Evolutionary conservation across 2,888 invertebrate species (phyloP), one percentile per base, ranked within the genome.

Genomic region (Caenorhabditis afra): DNA sequence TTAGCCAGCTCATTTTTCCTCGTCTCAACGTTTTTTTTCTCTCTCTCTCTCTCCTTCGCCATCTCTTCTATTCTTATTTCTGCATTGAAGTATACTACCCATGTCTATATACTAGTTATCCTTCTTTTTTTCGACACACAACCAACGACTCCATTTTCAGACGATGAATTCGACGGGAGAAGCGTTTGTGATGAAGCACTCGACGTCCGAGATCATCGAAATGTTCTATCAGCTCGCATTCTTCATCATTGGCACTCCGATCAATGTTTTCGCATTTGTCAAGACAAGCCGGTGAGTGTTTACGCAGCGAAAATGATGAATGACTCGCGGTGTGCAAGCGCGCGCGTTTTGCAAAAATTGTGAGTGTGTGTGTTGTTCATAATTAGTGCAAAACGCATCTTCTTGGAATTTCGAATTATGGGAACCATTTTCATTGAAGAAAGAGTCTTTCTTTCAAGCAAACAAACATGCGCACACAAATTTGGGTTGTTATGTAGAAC

Each of bases 171-270:
- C 53, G 14, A 74, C 74, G 23, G 20, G 50, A n/a, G 61, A 70
- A 0, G 39, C 64, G 3, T 68, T 82, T 39, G 77, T 64, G 1
- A 64, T 85, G 67, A 53, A 65, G 41, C 81, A 77, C 23, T 77
- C 83, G 23, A 86, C 85, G 10, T 86, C 87, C 4, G 87, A 87
- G 59, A 67, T 83, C 16, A 85, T 87, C 29, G 88, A 88, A 55
- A 87, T 88, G 82, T 79, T 85, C 75, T 88, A 88, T 65, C 88
- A 88, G 67, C 74, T 88, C 70, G 70, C 79, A n/a, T 87, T 88
- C 58, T 88, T 88, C 64, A 53, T 82, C 20, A 77, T 88, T 41
- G 88, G 88, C 10, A 84, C 84, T 3, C 88, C 88, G 22, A 79
- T 88, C 29, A 88, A 88, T 57, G 73, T 85, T 53, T 55, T 71